Conservation (phyloP, 2,113 vertebrate genomes). For the Morone chrysops region DNA sequence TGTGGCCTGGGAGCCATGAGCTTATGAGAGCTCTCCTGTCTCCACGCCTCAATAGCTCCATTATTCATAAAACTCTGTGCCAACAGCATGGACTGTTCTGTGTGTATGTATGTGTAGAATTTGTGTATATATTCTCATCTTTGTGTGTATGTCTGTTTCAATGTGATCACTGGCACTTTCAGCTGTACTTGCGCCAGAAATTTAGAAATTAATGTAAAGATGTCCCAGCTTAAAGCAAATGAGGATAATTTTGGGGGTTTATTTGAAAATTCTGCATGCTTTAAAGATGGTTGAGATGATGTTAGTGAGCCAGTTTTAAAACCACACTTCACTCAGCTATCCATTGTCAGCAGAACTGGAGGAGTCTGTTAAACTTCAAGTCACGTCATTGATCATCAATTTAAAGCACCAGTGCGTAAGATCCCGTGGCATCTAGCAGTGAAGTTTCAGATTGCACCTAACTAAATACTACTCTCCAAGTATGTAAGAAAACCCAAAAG, state of each 20-base stretch:
- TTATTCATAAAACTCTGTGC: constrained; percentile 74
- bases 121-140: constrained; percentile 31
- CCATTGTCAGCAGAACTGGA: not conserved
- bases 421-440: too few species aligned
- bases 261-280: not conserved
- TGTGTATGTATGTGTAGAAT: constrained; percentile 16
- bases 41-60: constrained; percentile 69
- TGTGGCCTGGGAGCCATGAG: constrained; percentile 64
- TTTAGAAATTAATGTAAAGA: not conserved
- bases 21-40: constrained; percentile 74
- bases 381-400: not conserved
- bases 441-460: too few species aligned
- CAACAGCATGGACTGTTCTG: constrained; percentile 34
- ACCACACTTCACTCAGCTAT: not conserved
- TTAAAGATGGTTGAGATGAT: not conserved
- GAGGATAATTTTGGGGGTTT: not conserved
- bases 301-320: not conserved
- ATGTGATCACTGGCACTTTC: constrained; percentile 6
- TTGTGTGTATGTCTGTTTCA: constrained; percentile 23
- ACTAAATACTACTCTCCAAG: too few species aligned
- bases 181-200: not conserved
- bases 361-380: not conserved
- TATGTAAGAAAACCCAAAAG: too few species aligned
- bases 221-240: not conserved
- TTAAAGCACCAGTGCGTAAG: too few species aligned